Evolutionary conservation across 2,888 invertebrate genomes (phyloP).

Genomic region (Chouioia cunea): DNA sequence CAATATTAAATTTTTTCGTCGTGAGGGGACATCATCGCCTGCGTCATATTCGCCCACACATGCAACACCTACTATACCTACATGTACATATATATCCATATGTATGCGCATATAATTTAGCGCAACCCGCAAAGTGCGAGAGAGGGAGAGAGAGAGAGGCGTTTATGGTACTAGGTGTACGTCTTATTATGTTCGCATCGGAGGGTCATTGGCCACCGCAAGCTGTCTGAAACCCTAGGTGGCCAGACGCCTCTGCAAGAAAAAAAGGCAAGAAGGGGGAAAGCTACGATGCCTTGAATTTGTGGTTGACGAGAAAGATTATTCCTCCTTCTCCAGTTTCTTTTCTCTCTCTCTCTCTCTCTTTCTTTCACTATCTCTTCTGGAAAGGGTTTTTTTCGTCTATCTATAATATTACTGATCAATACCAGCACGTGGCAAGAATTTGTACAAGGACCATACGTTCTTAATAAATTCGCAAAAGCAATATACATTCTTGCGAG

Average conservation of each 20-base stretch:
- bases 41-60: too few relatives aligned
- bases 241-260: slow-evolving; percentile 31
- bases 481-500: too few relatives aligned
- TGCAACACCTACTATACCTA: not conserved
- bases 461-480: slow-evolving; percentile 39
- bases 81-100: not conserved
- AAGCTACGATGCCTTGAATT: slow-evolving; percentile 31
- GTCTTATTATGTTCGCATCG: slow-evolving; percentile 46
- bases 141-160: slow-evolving; percentile 11
- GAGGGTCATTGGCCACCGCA: slow-evolving; percentile 48
- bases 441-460: too few relatives aligned
- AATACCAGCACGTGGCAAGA: slow-evolving; percentile 17
- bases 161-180: slow-evolving; percentile 33
- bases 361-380: not conserved
- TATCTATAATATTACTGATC: slow-evolving; percentile 39
- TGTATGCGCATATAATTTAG: slow-evolving; percentile 42
- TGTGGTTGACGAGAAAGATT: slow-evolving; percentile 34
- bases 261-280: slow-evolving; percentile 26
- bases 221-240: slow-evolving; percentile 45
- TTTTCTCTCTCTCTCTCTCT: slow-evolving; percentile 5
- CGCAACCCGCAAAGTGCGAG: slow-evolving; percentile 47
- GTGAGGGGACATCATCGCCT: not conserved
- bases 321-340: slow-evolving; percentile 21
- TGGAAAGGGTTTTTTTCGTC: not conserved
- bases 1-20: slow-evolving; percentile 39